Evolutionary conservation across 2,888 invertebrate species (phyloP).

Genomic region (Lycophotia porphyrea): DNA sequence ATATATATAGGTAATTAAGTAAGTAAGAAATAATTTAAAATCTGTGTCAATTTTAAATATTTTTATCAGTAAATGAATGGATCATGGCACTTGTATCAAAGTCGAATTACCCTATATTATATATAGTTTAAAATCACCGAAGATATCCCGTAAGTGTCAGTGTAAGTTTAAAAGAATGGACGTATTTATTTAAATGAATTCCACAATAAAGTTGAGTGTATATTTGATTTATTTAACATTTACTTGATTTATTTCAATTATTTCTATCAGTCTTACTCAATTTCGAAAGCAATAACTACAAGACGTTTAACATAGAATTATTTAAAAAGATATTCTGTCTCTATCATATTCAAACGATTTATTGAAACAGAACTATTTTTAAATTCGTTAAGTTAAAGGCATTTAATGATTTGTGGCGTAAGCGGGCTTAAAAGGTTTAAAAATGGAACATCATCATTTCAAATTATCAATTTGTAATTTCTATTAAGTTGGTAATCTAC

Average conservation of each 20-base stretch:
- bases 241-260: conserved; percentile 25
- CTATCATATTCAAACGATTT: background rate
- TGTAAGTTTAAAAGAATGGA: too few relatives aligned
- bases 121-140: too few relatives aligned
- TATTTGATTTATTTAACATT: conserved; percentile 18
- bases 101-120: too few relatives aligned
- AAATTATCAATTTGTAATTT: conserved; percentile 20
- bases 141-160: too few relatives aligned
- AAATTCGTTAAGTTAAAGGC: background rate
- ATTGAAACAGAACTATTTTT: background rate
- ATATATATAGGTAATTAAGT: background rate
- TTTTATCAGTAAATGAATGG: background rate
- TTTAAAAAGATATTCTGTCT: background rate
- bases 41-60: background rate
- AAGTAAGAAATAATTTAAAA: too few relatives aligned
- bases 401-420: background rate
- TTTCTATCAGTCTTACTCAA: conserved; percentile 3
- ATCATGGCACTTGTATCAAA: too few relatives aligned
- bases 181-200: background rate
- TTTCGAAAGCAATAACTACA: background rate
- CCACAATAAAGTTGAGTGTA: background rate
- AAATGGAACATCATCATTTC: conserved; percentile 6
- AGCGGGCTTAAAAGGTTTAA: background rate
- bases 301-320: background rate
- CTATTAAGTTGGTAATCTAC: conserved; percentile 25